These are phyloP conservation scores for Patiria miniata DNA, from an alignment of 35 echinoderm and acorn worm species.

Conservation along the genomic window DNA sequence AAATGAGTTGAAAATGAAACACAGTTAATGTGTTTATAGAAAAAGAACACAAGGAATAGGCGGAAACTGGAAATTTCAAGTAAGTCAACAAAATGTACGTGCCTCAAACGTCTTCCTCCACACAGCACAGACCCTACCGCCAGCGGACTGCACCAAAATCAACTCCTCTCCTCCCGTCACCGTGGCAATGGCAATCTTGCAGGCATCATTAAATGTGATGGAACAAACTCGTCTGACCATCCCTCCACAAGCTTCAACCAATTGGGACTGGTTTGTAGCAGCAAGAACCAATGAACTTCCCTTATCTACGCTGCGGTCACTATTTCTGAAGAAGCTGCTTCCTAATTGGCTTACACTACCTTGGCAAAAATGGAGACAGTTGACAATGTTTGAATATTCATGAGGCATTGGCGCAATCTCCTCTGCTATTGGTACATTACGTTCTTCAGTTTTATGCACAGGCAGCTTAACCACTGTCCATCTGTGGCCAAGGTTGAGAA, in stretches of 20 bases:
- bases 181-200: background rate
- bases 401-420: background rate
- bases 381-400: conserved; percentile 14
- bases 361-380: background rate
- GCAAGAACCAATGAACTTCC: background rate
- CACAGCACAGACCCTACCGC: background rate
- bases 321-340: background rate
- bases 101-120: conserved; percentile 12
- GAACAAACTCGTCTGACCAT: background rate
- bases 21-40: too few relatives aligned
- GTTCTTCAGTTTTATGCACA: background rate
- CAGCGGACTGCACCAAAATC: background rate
- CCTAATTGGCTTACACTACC: background rate
- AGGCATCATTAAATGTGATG: background rate
- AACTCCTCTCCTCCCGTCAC: background rate
- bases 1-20: too few relatives aligned
- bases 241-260: background rate
- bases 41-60: too few relatives aligned
- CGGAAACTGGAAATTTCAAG: too few relatives aligned
- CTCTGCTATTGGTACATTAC: background rate
- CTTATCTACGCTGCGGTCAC: too few relatives aligned
- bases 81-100: too few relatives aligned
- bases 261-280: background rate
- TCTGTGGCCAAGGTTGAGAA: background rate
- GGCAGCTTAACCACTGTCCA: background rate